Percentiles rank a stretch among this genome's conserved stretches.
These are phyloP conservation scores for Cerastis leucographa DNA, from an alignment of 2,888 invertebrate species.

Conservation along the genomic window DNA sequence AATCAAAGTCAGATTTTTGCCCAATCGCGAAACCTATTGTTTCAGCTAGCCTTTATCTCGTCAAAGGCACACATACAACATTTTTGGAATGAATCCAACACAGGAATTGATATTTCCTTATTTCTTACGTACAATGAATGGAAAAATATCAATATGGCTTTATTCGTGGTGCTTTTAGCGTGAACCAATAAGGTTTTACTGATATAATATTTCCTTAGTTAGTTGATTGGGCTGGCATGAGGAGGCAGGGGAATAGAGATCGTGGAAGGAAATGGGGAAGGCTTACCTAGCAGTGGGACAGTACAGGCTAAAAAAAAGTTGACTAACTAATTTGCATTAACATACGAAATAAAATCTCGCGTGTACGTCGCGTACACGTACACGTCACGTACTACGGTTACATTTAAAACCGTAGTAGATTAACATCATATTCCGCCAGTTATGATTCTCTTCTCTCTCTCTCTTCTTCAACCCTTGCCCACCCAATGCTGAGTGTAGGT, in stretches of 20 bases:
- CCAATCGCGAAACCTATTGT: conserved; percentile 47
- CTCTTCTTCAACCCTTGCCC: no score
- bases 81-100: conserved; percentile 65
- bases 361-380: no score
- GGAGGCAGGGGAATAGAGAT: no score
- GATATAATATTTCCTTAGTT: conserved; percentile 6
- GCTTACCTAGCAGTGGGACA: no score
- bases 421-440: neutral
- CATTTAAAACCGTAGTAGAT: neutral
- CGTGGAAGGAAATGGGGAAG: no score
- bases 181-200: conserved; percentile 25
- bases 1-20: conserved; percentile 40
- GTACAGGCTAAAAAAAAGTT: neutral
- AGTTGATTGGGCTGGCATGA: no score
- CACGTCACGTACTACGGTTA: no score
- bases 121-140: conserved; percentile 58
- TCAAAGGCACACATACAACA: conserved; percentile 49
- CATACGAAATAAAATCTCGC: neutral
- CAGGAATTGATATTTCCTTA: conserved; percentile 65
- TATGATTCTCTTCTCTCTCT: no score
- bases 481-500: no score
- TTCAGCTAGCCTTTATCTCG: conserved; percentile 51
- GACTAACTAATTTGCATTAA: neutral
- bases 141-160: conserved; percentile 58
- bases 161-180: conserved; percentile 26